Evolutionary conservation across 1,140 invertebrate species (phyloP), one percentile per base, ranked within the genome.

Genomic region (Ceratitis capitata): DNA sequence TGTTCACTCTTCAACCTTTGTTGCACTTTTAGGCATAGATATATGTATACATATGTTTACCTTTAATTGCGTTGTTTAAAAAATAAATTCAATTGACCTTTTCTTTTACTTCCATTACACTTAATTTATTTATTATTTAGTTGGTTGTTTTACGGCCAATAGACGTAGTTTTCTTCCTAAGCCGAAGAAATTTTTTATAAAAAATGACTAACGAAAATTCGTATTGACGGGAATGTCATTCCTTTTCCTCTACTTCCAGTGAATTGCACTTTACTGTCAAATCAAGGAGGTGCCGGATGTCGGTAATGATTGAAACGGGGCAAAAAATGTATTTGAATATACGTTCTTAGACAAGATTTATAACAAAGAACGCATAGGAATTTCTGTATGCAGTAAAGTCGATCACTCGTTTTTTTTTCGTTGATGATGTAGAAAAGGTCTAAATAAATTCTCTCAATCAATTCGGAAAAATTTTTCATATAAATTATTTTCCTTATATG

Each of bases 151-250:
- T 84, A 39, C 19, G 53, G 23, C 23, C 49, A 58, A 26, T n/a
- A 35, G 19, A 58, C 14, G n/a, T 51, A 32, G 7, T 47, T 69
- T 49, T 64, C 26, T 56, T 32, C 26, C 47, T n/a, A 64, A 85
- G 26, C 49, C 49, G 82, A 51, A 29, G 26, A 45, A 69, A 85
- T 45, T 85, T 64, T 45, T 69, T 42, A 69, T 83, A 83, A 83
- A 83, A 83, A 83, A 83, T 83, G 82, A 83, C 82, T 83, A 83
- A 83, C 45, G 82, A 83, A 83, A 47, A 51, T 51, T 45, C 16
- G 49, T 69, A 39, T 69, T 42, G 26, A 29, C 39, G 64, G 16
- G 35, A 69, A 69, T 69, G 64, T 69, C 64, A 69, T 69, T 69
- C 35, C 23, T 39, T 69, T 69, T 69, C 5, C 64, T 69, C 35